Conservation (phyloP, 2,113 vertebrate genomes). For the Stigmatopora argus region DNA sequence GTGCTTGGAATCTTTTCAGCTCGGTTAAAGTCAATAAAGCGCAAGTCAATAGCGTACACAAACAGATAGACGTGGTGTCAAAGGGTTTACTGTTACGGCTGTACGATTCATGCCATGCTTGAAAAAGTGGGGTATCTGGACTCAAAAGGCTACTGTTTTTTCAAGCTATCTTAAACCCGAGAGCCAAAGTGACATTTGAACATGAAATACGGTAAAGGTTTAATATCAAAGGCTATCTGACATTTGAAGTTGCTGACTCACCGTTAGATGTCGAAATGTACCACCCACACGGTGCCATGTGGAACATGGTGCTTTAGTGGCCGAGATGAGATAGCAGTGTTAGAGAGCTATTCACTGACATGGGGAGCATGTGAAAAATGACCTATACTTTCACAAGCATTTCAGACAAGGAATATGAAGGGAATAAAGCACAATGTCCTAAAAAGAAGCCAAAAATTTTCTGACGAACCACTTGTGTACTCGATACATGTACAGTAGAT, state of each 20-base stretch:
- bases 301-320: constrained; percentile 57
- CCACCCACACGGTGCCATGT: constrained; percentile 48
- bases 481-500: neutral
- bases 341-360: constrained; percentile 50
- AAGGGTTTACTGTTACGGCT: constrained; percentile 31
- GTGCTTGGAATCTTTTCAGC: constrained; percentile 57
- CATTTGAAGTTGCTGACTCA: constrained; percentile 67
- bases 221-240: constrained; percentile 54
- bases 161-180: constrained; percentile 38
- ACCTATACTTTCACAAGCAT: constrained; percentile 53
- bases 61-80: constrained; percentile 48
- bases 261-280: constrained; percentile 54
- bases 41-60: constrained; percentile 59
- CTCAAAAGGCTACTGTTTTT: constrained; percentile 41
- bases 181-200: constrained; percentile 57
- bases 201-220: constrained; percentile 55
- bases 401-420: constrained; percentile 30
- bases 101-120: constrained; percentile 36
- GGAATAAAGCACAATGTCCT: constrained; percentile 22
- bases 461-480: neutral
- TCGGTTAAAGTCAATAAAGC: constrained; percentile 58
- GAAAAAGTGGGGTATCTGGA: constrained; percentile 39
- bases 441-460: constrained; percentile 13
- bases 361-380: constrained; percentile 51
- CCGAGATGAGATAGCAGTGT: constrained; percentile 49